Percentiles rank a stretch among this genome's conserved stretches.
Conservation (phyloP, 1,140 invertebrate species). For the Anastatus disparis region DNA sequence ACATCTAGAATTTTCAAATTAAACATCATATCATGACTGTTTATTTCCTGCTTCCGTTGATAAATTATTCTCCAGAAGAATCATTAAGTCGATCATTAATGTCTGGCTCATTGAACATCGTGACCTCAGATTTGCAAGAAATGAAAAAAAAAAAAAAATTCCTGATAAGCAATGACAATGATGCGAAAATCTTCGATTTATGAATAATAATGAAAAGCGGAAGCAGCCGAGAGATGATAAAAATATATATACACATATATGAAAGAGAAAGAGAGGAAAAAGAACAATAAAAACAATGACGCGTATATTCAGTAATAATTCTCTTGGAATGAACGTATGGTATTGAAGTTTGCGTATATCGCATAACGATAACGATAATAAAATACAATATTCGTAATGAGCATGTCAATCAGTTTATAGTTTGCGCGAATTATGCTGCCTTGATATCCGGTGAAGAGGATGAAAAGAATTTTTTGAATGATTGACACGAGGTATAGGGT, state of each 20-base stretch:
- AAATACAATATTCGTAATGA: slow-evolving; percentile 57
- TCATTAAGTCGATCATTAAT: too few species aligned
- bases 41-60: slow-evolving; percentile 36
- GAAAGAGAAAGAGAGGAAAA: too few species aligned
- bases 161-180: not conserved
- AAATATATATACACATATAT: too few species aligned
- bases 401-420: slow-evolving; percentile 42
- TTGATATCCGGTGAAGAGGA: slow-evolving; percentile 44
- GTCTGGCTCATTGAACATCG: too few species aligned
- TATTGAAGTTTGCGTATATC: not conserved
- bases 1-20: not conserved
- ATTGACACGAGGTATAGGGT: slow-evolving; percentile 56
- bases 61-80: not conserved
- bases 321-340: not conserved
- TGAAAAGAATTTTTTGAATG: slow-evolving; percentile 54
- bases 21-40: slow-evolving; percentile 14
- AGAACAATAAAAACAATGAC: not conserved
- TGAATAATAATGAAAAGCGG: not conserved
- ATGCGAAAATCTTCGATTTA: not conserved
- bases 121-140: too few species aligned
- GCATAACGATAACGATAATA: slow-evolving; percentile 46
- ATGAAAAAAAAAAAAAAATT: not conserved
- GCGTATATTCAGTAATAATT: not conserved
- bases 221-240: not conserved
- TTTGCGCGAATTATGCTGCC: slow-evolving; percentile 33